These are phyloP conservation scores for Brachymystax lenok DNA, from an alignment of 2,797 vertebrate genomes.

Conservation along the genomic window DNA sequence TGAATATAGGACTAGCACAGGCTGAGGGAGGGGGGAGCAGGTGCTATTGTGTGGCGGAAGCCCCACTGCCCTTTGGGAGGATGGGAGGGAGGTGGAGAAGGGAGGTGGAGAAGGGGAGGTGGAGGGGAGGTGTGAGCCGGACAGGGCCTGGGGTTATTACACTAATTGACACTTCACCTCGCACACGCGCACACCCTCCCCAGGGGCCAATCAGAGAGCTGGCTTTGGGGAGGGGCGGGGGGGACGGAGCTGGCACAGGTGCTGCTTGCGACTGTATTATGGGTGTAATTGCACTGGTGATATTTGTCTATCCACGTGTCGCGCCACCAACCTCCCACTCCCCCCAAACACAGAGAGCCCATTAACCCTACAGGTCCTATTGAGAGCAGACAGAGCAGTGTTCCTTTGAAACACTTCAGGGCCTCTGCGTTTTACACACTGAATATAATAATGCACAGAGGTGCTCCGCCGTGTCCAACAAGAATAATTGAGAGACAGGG, in stretches of 20 bases:
- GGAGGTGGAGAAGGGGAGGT: constrained; percentile 42
- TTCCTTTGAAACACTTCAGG: constrained; percentile 77
- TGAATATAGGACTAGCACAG: constrained; percentile 22
- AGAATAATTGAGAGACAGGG: constrained; percentile 76
- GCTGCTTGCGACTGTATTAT: constrained; percentile 74
- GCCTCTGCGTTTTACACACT: constrained; percentile 74
- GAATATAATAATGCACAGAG: constrained; percentile 78
- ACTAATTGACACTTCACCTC: constrained; percentile 94
- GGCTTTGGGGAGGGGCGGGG: constrained; percentile 46
- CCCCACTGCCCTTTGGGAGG: constrained; percentile 69
- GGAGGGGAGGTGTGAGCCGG: constrained; percentile 71
- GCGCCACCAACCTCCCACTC: constrained; percentile 57
- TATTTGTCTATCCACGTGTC: constrained; percentile 77
- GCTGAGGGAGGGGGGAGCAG: constrained; percentile 68
- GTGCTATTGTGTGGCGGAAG: constrained; percentile 75
- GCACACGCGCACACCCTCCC: constrained; percentile 65
- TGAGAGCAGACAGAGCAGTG: constrained; percentile 71
- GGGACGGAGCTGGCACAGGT: constrained; percentile 76
- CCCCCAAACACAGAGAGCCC: constrained; percentile 54
- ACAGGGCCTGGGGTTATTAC: constrained; percentile 86
- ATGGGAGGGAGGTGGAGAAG: constrained; percentile 41
- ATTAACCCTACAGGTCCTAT: constrained; percentile 83
- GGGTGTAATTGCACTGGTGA: constrained; percentile 81
- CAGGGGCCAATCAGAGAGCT: constrained; percentile 79
- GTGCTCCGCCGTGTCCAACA: constrained; percentile 69